A percentile compares a stretch with the other conserved stretches of the same genome.
These are phyloP conservation scores for Eupsilia transversa DNA, from an alignment of 2,888 invertebrate genomes.

Conservation along the genomic window DNA sequence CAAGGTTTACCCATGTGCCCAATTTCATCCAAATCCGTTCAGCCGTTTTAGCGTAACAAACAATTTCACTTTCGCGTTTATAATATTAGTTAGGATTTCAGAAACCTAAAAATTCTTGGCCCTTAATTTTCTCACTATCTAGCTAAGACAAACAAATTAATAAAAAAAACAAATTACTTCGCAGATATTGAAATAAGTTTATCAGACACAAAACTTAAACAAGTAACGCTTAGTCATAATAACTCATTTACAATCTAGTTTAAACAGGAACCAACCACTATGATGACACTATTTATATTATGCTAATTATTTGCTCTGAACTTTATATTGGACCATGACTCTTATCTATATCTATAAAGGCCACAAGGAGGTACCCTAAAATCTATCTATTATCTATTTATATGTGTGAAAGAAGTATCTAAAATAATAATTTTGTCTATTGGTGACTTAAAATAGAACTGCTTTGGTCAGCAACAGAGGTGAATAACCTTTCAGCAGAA, in stretches of 20 bases:
- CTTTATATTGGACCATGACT: constrained; percentile 23
- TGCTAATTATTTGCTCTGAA: constrained; percentile 41
- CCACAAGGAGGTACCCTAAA: neutral
- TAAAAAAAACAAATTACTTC: neutral
- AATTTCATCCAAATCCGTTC: too few relatives aligned
- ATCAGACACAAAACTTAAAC: constrained; percentile 17
- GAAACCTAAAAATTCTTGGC: accelerated
- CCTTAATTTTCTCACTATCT: neutral
- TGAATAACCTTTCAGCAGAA: constrained; percentile 36
- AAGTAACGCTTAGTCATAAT: constrained; percentile 21
- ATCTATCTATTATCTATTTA: neutral
- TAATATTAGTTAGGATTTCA: too few relatives aligned
- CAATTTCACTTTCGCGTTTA: too few relatives aligned
- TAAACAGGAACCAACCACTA: constrained; percentile 24
- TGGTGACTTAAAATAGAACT: constrained; percentile 3
- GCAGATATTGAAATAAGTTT: constrained; percentile 23
- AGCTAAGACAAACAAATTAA: neutral
- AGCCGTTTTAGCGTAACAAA: too few relatives aligned
- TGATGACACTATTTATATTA: constrained; percentile 3
- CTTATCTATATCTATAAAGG: neutral
- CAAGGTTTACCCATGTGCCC: too few relatives aligned
- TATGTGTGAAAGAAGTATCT: neutral
- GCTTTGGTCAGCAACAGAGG: constrained; percentile 20
- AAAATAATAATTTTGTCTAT: constrained; percentile 37
- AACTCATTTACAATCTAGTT: constrained; percentile 47